Percentiles rank a stretch among this genome's conserved stretches.
These are phyloP conservation scores for Chymomyza procnemis DNA, from an alignment of 2,888 invertebrate genomes.

Conservation along the genomic window DNA sequence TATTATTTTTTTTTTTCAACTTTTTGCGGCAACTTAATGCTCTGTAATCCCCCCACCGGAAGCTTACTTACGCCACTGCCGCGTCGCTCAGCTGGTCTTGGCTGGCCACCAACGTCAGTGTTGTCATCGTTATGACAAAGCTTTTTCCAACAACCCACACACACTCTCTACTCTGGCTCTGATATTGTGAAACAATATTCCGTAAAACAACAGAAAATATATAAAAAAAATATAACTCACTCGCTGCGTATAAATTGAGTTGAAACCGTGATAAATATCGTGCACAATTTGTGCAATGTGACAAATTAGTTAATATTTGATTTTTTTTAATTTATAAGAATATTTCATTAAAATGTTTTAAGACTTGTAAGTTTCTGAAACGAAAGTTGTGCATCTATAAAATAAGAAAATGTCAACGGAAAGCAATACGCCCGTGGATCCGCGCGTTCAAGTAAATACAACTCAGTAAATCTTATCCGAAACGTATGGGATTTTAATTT, in stretches of 20 bases:
- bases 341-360: neutral
- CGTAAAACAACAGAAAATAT: neutral
- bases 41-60: too few species aligned
- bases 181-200: neutral
- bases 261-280: neutral
- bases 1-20: too few species aligned
- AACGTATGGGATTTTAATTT: neutral
- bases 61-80: neutral
- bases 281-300: neutral
- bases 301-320: neutral
- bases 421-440: conserved; percentile 86
- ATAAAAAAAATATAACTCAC: neutral
- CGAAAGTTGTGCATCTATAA: neutral
- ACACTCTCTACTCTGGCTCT: neutral
- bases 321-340: neutral
- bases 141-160: neutral
- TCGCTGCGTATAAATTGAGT: neutral
- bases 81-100: neutral
- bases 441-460: conserved; percentile 85
- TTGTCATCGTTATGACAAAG: neutral
- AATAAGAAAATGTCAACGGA: conserved; percentile 78
- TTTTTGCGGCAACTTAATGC: too few species aligned
- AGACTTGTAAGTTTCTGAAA: neutral
- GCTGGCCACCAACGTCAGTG: neutral
- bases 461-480: neutral